Evolutionary conservation across 2,888 invertebrate species (phyloP).

Genomic region (Linnaemya vulpina): DNA sequence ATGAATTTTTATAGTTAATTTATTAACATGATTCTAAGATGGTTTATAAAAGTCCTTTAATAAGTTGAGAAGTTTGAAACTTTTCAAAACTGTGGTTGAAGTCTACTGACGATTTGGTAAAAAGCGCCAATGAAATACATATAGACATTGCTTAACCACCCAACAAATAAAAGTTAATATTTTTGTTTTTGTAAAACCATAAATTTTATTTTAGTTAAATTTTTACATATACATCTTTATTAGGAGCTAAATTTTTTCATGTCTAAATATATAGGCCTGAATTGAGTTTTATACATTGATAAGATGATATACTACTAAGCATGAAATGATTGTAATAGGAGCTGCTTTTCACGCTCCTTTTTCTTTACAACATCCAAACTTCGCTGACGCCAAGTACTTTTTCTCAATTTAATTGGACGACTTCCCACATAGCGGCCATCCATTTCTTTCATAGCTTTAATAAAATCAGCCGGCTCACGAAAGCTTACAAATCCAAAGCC

Average conservation of each 20-base stretch:
- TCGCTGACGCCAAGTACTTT: constrained; percentile 97
- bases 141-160: too few relatives aligned
- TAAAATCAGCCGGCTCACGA: constrained; percentile 98
- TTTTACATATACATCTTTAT: not conserved
- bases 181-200: not conserved
- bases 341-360: constrained; percentile 97
- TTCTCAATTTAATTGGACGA: constrained; percentile 97
- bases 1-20: too few relatives aligned
- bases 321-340: constrained; percentile 86
- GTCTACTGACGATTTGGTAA: too few relatives aligned
- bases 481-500: constrained; percentile 99
- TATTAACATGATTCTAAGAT: too few relatives aligned
- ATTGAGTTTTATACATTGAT: not conserved
- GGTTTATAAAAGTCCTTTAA: too few relatives aligned
- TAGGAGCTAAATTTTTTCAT: constrained; percentile 5
- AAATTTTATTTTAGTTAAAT: constrained; percentile 30
- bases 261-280: constrained; percentile 29
- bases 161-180: too few relatives aligned
- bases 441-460: constrained; percentile 99
- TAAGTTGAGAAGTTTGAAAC: too few relatives aligned
- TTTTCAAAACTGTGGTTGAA: too few relatives aligned
- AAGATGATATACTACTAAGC: constrained; percentile 63
- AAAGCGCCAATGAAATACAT: too few relatives aligned
- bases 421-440: constrained; percentile 99
- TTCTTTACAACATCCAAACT: constrained; percentile 96